Base-by-base conservation (phyloP, 2,888 invertebrate genomes). In the Tenthredo amoena region DNA sequence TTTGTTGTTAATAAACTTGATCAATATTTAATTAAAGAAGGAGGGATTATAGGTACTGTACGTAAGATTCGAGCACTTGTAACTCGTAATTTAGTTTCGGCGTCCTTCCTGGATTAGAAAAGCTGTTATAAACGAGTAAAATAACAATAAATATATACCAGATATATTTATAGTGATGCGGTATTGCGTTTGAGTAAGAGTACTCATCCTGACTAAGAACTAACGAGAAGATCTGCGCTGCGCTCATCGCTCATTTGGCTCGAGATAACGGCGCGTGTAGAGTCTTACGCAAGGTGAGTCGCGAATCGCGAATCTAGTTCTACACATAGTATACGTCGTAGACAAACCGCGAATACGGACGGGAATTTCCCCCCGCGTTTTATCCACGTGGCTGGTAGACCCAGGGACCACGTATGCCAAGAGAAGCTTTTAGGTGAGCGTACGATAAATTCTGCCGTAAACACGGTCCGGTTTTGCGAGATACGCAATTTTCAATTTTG, bases 331-430 rank as follows among this genome's bases (percentile, higher is more conserved):
- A 47, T 76, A 31, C 72, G 72, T 74, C 43, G 72, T 43, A 74
- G 37, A 71, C 71, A n/a, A 71, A 37, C 71, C 34, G 31, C 12
- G 76, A n/a, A 76, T 26, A 76, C 76, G 10, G 21, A 31, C 47
- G 76, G 31, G 76, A n/a, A 47, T 76, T 43, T 21, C 21, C 21
- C 43, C 76, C 47, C 47, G 47, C 76, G 47, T 47, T 21, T 43
- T 76, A 21, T 43, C 76, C 76, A 76, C 76, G 76, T 76, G 76
- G 76, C 76, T 10, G 15, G 4, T 40, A 26, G 26, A 47, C 15
- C 15, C 26, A 37, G 47, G 5, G 10, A n/a, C 31, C 79, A 55
- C 79, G 79, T 55, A 79, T 55, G 79, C 79, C 79, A 79, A 79
- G 55, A 79, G 18, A 37, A 79, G 31, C 79, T 7, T 34, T 26